Conservation (phyloP, 2,113 vertebrate species). For the Lucifuga dentata region DNA sequence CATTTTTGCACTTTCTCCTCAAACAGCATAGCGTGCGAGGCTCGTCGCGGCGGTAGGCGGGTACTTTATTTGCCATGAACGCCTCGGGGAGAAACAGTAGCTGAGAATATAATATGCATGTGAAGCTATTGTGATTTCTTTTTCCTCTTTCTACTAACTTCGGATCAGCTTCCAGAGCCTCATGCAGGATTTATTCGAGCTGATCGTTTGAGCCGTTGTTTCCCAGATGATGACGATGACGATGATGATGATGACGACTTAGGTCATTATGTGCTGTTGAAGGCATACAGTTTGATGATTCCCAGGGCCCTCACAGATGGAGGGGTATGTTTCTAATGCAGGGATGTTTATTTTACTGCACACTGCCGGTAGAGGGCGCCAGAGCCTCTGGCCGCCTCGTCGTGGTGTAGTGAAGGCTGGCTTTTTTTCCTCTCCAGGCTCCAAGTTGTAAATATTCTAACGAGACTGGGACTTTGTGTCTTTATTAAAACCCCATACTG, state of each 20-base stretch:
- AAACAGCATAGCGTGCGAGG: conserved; percentile 11
- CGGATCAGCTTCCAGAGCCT: conserved; percentile 48
- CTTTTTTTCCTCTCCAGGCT: conserved; percentile 27
- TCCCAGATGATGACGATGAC: no score
- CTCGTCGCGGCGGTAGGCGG: conserved; percentile 24
- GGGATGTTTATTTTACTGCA: conserved; percentile 79
- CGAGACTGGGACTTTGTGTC: conserved; percentile 43
- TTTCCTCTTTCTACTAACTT: conserved; percentile 49
- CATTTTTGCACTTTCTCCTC: conserved; percentile 62
- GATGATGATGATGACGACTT: no score
- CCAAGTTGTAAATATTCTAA: conserved; percentile 6
- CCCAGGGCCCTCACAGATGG: conserved; percentile 57
- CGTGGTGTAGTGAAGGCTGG: conserved; percentile 46
- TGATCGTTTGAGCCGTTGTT: no score
- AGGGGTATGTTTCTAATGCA: conserved; percentile 49
- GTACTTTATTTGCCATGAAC: conserved; percentile 13
- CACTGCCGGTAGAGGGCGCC: conserved; percentile 70
- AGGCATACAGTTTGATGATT: conserved; percentile 32
- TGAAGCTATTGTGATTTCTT: conserved; percentile 37
- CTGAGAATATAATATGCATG: conserved; percentile 50
- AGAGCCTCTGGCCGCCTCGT: conserved; percentile 45
- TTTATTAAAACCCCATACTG: conserved; percentile 64
- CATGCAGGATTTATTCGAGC: conserved; percentile 37
- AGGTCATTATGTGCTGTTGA: conserved; percentile 4
- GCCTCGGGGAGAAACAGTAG: conserved; percentile 20